Evolutionary conservation across 2,797 vertebrate genomes (phyloP), one percentile per base, ranked within the genome.

Genomic region (Spinus pinus): DNA sequence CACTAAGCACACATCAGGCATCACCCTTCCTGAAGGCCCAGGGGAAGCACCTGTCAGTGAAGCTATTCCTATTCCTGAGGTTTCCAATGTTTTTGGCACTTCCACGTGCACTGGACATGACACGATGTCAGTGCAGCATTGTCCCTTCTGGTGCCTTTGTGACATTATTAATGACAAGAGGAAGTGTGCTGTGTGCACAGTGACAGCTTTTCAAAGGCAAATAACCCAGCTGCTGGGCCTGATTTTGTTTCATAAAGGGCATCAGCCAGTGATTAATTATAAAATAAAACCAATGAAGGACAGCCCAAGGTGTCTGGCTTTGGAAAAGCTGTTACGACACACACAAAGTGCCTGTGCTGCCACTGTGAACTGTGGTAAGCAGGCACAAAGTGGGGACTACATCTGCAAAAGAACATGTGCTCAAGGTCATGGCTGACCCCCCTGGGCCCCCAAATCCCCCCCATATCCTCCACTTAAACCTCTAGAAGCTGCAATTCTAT

Each of bases 171-270:
- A 51, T 62, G 58, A 58, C 74, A 72, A 72, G 54, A 73, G 81
- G 56, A 69, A 86, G 47, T 66, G 81, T 23, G 49, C 71, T 73
- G 54, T 41, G 33, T 35, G 54, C 86, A 62, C 14, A 85, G 56
- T 16, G 95, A 88, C 58, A 94, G 73, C 50, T 84, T 90, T 81
- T 81, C 88, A 90, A 65, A 94, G 73, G 81, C 70, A 84, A 90
- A 79, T 69, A 84, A 72, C 62, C 41, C 56, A 92, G 78, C 73
- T 85, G 86, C 56, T 66, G 39, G 27, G 71, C 50, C 51, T 87
- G 67, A 80, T 75, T 92, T 79, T 72, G 57, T 92, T 93, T 88
- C 56, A 88, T 77, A 62, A 90, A 90, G 58, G 65, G 44, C 81
- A 89, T 18, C 81, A 88, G 60, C 42, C 85, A 88, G 65, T 71